Conservation (phyloP, 53 echinoderm and acorn worm genomes). For the Zoroaster sp. region DNA sequence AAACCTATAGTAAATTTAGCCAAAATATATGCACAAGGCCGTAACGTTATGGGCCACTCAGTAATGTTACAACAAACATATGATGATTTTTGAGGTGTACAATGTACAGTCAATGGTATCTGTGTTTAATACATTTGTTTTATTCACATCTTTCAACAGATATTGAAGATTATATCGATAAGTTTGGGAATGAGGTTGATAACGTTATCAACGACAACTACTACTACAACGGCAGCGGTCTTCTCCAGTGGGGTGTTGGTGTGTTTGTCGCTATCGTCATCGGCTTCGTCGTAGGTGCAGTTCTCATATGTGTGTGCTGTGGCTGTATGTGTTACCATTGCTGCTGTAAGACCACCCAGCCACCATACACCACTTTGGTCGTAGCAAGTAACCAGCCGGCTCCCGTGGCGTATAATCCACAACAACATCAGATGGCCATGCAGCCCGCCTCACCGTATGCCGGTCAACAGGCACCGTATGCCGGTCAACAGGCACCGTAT, state of each 20-base stretch:
- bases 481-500: not conserved
- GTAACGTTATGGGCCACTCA: too few relatives aligned
- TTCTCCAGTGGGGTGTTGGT: not conserved
- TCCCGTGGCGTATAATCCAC: not conserved
- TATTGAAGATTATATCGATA: not conserved
- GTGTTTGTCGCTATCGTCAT: not conserved
- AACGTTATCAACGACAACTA: not conserved
- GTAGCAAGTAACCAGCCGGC: not conserved
- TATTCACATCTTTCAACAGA: not conserved
- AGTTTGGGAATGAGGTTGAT: not conserved
- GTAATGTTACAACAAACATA: too few relatives aligned
- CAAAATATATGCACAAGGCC: too few relatives aligned
- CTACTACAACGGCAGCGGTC: not conserved
- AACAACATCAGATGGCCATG: not conserved
- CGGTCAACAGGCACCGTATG: not conserved
- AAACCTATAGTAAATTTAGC: too few relatives aligned
- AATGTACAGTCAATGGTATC: not conserved
- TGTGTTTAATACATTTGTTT: not conserved
- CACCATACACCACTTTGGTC: not conserved
- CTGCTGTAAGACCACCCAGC: slow-evolving; percentile 39
- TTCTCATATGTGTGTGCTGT: slow-evolving; percentile 12
- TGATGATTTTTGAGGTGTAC: not conserved
- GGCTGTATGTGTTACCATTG: slow-evolving; percentile 58
- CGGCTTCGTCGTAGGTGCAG: not conserved
- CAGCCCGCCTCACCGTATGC: not conserved